Conservation (phyloP, 2,888 invertebrate species). For the Orchesellides sinensis region DNA sequence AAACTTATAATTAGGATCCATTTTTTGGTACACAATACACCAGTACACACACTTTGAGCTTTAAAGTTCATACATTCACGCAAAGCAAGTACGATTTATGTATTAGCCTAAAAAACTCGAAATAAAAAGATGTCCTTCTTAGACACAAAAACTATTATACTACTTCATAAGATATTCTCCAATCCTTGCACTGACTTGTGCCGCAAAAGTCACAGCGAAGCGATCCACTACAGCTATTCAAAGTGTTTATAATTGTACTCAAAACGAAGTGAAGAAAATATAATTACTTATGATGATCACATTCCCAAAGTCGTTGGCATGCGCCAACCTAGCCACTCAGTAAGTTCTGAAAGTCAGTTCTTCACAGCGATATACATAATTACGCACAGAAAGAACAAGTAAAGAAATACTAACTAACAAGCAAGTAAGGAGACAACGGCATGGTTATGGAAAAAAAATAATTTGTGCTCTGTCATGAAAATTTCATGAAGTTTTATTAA, state of each 20-base stretch:
- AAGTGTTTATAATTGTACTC: conserved; percentile 25
- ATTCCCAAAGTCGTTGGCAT: conserved; percentile 35
- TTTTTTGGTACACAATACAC: too few relatives aligned
- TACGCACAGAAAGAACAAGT: background rate
- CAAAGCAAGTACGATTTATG: too few relatives aligned
- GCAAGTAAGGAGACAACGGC: conserved; percentile 17
- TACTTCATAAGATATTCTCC: too few relatives aligned
- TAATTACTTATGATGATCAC: conserved; percentile 30
- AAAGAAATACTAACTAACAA: background rate
- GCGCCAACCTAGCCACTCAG: conserved; percentile 11
- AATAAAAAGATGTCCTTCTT: too few relatives aligned
- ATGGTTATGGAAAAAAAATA: conserved; percentile 48
- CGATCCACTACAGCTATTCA: background rate
- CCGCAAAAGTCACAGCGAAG: background rate
- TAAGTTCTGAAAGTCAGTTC: background rate
- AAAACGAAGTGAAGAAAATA: conserved; percentile 26
- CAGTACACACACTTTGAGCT: too few relatives aligned
- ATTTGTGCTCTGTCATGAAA: conserved; percentile 60
- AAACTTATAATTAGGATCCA: too few relatives aligned
- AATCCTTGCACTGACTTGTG: too few relatives aligned
- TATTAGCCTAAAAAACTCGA: too few relatives aligned
- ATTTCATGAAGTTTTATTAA: conserved; percentile 56
- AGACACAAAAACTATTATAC: too few relatives aligned
- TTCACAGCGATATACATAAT: background rate
- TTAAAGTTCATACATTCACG: too few relatives aligned